These are phyloP conservation scores for Netelia virgata DNA, from an alignment of 2,888 invertebrate species.

Conservation along the genomic window DNA sequence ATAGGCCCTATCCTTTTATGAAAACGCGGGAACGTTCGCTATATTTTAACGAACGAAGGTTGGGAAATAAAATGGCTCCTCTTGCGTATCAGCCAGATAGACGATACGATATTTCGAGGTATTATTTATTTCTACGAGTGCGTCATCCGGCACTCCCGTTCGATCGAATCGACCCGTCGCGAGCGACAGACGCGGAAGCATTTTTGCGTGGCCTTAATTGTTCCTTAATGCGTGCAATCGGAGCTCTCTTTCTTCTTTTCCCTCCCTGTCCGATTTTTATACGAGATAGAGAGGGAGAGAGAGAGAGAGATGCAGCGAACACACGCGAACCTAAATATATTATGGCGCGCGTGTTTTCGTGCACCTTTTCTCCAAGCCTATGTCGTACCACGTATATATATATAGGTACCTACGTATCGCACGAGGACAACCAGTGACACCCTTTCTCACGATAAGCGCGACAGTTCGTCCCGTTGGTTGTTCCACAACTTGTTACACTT, in stretches of 20 bases:
- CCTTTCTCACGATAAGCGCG: conserved; percentile 58
- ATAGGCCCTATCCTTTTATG: conserved; percentile 23
- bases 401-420: too few species aligned
- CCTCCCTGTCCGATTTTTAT: not conserved
- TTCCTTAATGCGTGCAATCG: conserved; percentile 40
- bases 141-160: too few species aligned
- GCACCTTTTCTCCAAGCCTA: not conserved
- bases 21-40: not conserved
- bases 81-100: too few species aligned
- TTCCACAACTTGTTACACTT: conserved; percentile 18
- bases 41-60: not conserved
- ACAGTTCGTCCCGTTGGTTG: conserved; percentile 33
- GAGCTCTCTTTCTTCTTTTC: not conserved
- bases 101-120: too few species aligned
- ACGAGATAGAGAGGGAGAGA: not conserved
- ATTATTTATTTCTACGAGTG: too few species aligned
- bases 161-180: too few species aligned
- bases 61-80: too few species aligned
- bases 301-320: too few species aligned
- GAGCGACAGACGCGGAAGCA: too few species aligned
- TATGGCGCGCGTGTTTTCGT: too few species aligned
- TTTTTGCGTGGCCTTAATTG: conserved; percentile 40
- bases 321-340: too few species aligned
- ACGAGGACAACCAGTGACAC: conserved; percentile 54
- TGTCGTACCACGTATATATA: not conserved